Percentiles rank a stretch among this genome's conserved stretches.
phyloP scores from a whole-genome alignment of 2,888 invertebrate species.

The Standfussiana lucernea region DNA sequence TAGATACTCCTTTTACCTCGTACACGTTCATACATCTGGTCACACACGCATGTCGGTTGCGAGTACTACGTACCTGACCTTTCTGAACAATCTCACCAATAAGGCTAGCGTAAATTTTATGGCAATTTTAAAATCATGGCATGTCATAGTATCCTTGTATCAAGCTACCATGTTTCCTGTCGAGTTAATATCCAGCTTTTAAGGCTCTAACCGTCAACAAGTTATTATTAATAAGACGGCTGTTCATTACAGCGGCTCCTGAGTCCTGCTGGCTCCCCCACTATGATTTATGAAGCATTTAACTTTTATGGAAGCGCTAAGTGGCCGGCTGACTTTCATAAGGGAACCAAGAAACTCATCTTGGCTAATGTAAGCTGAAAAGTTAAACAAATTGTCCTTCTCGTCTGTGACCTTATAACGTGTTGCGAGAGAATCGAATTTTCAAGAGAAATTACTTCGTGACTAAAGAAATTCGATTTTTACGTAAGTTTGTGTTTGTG shows the following conservation, averaged over 20 bases:
- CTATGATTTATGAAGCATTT: conserved; percentile 88
- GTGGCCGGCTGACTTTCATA: conserved; percentile 83
- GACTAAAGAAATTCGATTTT: conserved; percentile 50
- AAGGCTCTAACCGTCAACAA: conserved; percentile 72
- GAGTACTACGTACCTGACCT: no score
- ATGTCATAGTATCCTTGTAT: conserved; percentile 76
- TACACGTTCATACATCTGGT: no score
- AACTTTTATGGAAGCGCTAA: conserved; percentile 89
- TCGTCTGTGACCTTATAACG: conserved; percentile 67
- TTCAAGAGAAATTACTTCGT: conserved; percentile 51
- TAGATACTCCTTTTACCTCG: no score
- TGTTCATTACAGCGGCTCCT: conserved; percentile 80
- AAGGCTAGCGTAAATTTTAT: no score
- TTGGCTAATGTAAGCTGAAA: conserved; percentile 85
- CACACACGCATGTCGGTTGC: no score
- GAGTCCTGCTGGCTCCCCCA: conserved; percentile 73
- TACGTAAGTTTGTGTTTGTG: conserved; percentile 39
- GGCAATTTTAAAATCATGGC: conserved; percentile 68
- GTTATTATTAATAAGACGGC: conserved; percentile 82
- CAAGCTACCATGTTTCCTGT: conserved; percentile 58
- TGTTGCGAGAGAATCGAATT: conserved; percentile 50
- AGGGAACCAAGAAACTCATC: conserved; percentile 83
- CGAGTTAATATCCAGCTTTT: conserved; percentile 67
- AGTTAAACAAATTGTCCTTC: conserved; percentile 84
- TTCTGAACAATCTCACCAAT: no score